Evolutionary conservation across 2,888 invertebrate genomes (phyloP).

Genomic region (Apotomis turbidana): DNA sequence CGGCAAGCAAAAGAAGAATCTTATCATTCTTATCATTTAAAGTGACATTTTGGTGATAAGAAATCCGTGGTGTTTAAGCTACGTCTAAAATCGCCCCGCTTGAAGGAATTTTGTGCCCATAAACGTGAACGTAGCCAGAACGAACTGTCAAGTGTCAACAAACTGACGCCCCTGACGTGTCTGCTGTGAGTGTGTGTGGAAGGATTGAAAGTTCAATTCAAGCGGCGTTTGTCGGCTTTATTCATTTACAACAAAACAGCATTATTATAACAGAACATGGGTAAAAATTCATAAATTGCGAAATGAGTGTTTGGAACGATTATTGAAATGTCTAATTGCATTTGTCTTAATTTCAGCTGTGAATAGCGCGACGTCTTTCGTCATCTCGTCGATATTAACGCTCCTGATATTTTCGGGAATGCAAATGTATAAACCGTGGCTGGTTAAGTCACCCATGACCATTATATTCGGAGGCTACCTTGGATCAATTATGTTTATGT

Average conservation of each 20-base stretch:
- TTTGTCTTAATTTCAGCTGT: constrained; percentile 82
- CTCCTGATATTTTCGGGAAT: constrained; percentile 95
- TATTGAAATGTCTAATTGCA: constrained; percentile 6
- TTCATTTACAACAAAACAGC: not conserved
- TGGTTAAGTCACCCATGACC: constrained; percentile 91
- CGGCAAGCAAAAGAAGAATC: constrained; percentile 1
- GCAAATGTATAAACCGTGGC: constrained; percentile 94
- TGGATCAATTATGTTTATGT: constrained; percentile 93
- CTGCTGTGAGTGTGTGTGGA: too few relatives aligned
- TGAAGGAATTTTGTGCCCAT: not conserved
- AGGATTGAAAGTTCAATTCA: not conserved
- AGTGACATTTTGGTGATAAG: constrained; percentile 25
- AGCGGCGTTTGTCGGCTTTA: constrained; percentile 24
- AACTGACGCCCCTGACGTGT: constrained; percentile 3
- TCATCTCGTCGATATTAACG: constrained; percentile 91
- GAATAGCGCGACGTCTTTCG: constrained; percentile 89
- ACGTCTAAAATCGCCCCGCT: constrained; percentile 3
- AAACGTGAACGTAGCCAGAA: not conserved
- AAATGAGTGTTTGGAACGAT: not conserved
- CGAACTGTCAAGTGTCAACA: constrained; percentile 13
- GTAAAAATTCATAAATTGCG: constrained; percentile 6
- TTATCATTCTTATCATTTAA: constrained; percentile 8
- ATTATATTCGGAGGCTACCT: constrained; percentile 95
- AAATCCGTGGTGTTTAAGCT: constrained; percentile 6
- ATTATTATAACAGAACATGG: constrained; percentile 21